A percentile compares a stretch with the other conserved stretches of the same genome.
phyloP scores from a whole-genome alignment of 2,797 vertebrate genomes.

The Oryzias sinensis region DNA sequence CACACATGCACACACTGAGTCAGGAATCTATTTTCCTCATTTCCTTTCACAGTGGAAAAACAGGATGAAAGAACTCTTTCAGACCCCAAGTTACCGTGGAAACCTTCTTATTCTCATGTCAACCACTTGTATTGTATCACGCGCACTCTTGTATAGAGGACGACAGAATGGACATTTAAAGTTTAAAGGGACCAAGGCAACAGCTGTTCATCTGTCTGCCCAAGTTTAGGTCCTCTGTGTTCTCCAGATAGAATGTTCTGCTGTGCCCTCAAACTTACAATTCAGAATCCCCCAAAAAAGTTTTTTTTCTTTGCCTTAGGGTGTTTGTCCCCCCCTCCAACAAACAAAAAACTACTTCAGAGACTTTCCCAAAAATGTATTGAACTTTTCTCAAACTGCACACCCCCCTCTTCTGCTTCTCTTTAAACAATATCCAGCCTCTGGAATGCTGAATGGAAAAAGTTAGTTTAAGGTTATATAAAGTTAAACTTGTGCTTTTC shows the following conservation, averaged over 20 bases:
- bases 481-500: conserved; percentile 53
- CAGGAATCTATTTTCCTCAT: conserved; percentile 68
- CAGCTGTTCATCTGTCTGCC: conserved; percentile 71
- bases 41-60: conserved; percentile 81
- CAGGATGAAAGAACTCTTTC: conserved; percentile 82
- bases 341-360: conserved; percentile 20
- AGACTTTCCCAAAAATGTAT: conserved; percentile 31
- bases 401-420: conserved; percentile 44
- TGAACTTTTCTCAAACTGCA: conserved; percentile 29
- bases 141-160: conserved; percentile 39
- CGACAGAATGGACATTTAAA: conserved; percentile 79
- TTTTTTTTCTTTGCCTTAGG: conserved; percentile 33
- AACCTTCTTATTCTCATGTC: conserved; percentile 74
- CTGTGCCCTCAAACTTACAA: too few species aligned
- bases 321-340: conserved; percentile 18
- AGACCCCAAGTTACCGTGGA: conserved; percentile 75
- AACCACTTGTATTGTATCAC: conserved; percentile 55
- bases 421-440: conserved; percentile 37
- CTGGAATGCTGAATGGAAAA: conserved; percentile 60
- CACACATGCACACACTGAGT: conserved; percentile 50
- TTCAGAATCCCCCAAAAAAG: not conserved
- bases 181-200: conserved; percentile 75
- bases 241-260: conserved; percentile 52
- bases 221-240: conserved; percentile 50
- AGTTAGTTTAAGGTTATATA: conserved; percentile 55